These are phyloP conservation scores for Thermophis baileyi DNA, from an alignment of 2,113 vertebrate genomes.

Conservation along the genomic window DNA sequence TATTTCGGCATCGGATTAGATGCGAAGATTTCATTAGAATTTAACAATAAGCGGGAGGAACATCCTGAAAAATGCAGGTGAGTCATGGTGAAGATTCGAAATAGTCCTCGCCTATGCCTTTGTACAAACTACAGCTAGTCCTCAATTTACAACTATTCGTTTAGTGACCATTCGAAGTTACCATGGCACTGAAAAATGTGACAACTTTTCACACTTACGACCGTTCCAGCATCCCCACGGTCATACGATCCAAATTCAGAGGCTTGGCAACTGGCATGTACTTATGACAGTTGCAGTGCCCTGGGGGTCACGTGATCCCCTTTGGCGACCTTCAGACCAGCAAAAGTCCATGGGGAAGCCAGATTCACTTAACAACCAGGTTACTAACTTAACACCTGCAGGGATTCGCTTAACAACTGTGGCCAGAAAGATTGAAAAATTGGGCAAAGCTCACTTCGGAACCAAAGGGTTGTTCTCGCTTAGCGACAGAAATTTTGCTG, in stretches of 20 bases:
- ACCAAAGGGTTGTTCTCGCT: background rate
- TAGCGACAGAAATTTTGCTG: background rate
- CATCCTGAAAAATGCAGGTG: slow-evolving; percentile 98
- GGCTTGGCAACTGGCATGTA: background rate
- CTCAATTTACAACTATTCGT: background rate
- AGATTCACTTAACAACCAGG: too few relatives aligned
- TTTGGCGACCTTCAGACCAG: background rate
- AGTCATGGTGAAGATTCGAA: background rate
- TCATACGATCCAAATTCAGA: background rate
- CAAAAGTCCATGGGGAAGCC: background rate
- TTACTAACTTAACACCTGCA: too few relatives aligned
- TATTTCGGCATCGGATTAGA: slow-evolving; percentile 98
- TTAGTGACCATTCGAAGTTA: background rate
- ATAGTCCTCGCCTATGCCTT: background rate
- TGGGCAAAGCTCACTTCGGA: background rate
- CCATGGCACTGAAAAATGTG: background rate
- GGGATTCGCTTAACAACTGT: background rate
- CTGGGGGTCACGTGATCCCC: background rate
- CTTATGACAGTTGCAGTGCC: background rate
- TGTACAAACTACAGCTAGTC: background rate
- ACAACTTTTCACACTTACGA: background rate
- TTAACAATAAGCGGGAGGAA: slow-evolving; percentile 97
- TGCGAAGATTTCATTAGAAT: slow-evolving; percentile 97
- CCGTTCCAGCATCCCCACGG: background rate
- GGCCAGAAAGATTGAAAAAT: background rate